Percentiles rank a stretch among this genome's conserved stretches.
phyloP scores from a whole-genome alignment of 2,888 invertebrate genomes.

The Drosophila meridionalis region DNA sequence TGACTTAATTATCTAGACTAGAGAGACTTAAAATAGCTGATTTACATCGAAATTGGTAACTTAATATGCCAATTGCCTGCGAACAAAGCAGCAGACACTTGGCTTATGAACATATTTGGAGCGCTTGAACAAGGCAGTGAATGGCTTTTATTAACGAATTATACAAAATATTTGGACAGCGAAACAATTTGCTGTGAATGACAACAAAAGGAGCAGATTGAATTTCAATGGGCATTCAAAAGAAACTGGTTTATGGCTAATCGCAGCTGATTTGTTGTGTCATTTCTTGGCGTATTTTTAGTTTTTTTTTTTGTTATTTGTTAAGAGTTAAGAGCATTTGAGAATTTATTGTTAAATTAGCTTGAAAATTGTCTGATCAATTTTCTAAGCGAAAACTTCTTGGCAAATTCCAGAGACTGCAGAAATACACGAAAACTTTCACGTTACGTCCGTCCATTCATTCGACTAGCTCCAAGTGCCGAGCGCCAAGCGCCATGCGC shows the following conservation, averaged over 20 bases:
- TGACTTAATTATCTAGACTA: conserved; percentile 70
- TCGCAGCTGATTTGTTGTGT: conserved; percentile 11
- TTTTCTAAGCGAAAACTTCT: conserved; percentile 68
- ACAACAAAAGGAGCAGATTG: conserved; percentile 45
- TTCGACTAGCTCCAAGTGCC: background rate
- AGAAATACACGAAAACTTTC: conserved; percentile 63
- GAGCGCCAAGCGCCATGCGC: conserved; percentile 5
- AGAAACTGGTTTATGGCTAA: conserved; percentile 38
- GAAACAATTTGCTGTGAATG: conserved; percentile 35
- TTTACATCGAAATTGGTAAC: conserved; percentile 59
- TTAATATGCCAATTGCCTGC: conserved; percentile 61
- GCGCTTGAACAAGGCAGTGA: conserved; percentile 38
- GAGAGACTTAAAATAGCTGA: conserved; percentile 53
- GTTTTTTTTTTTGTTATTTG: background rate
- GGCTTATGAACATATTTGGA: conserved; percentile 37
- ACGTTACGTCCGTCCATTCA: conserved; percentile 28
- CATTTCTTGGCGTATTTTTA: background rate
- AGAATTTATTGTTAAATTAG: conserved; percentile 70
- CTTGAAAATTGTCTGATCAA: conserved; percentile 74
- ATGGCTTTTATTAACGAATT: conserved; percentile 60
- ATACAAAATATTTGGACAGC: conserved; percentile 47
- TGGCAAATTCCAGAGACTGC: conserved; percentile 41
- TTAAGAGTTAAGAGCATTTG: conserved; percentile 41
- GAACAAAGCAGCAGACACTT: conserved; percentile 42
- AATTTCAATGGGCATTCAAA: conserved; percentile 32